These are phyloP conservation scores for Hucho hucho DNA, from an alignment of 2,113 vertebrate genomes.

Conservation along the genomic window DNA sequence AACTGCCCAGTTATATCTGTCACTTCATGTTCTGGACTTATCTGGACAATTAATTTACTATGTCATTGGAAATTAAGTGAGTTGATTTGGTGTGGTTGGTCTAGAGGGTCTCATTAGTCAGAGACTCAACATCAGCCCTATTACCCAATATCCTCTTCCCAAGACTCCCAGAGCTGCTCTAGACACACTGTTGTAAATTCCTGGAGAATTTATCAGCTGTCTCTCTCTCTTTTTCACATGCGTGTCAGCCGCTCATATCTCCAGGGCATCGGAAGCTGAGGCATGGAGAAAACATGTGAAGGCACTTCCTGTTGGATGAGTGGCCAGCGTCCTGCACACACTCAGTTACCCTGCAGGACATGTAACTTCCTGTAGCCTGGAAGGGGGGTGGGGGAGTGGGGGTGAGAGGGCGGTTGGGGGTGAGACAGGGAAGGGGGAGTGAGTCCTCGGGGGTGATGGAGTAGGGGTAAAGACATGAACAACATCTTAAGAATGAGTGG, in stretches of 20 bases:
- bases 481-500: not conserved
- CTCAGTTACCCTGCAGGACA: slow-evolving; percentile 33
- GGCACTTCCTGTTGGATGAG: slow-evolving; percentile 61
- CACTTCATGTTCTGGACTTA: slow-evolving; percentile 30
- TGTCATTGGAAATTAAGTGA: slow-evolving; percentile 18
- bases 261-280: slow-evolving; percentile 12
- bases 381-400: no score
- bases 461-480: not conserved
- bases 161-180: slow-evolving; percentile 19
- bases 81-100: slow-evolving; percentile 17
- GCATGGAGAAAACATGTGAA: slow-evolving; percentile 37
- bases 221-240: slow-evolving; percentile 12
- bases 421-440: not conserved
- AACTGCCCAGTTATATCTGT: slow-evolving; percentile 37
- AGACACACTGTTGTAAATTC: slow-evolving; percentile 49
- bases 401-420: not conserved
- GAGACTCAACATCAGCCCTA: slow-evolving; percentile 34
- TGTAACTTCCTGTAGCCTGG: slow-evolving; percentile 47
- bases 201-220: slow-evolving; percentile 52
- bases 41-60: slow-evolving; percentile 30
- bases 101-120: slow-evolving; percentile 27
- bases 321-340: slow-evolving; percentile 38
- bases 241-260: slow-evolving; percentile 45
- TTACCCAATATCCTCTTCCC: slow-evolving; percentile 46
- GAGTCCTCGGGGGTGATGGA: not conserved